phyloP scores from a whole-genome alignment of 2,888 invertebrate species.

The Pterostichus madidus region DNA sequence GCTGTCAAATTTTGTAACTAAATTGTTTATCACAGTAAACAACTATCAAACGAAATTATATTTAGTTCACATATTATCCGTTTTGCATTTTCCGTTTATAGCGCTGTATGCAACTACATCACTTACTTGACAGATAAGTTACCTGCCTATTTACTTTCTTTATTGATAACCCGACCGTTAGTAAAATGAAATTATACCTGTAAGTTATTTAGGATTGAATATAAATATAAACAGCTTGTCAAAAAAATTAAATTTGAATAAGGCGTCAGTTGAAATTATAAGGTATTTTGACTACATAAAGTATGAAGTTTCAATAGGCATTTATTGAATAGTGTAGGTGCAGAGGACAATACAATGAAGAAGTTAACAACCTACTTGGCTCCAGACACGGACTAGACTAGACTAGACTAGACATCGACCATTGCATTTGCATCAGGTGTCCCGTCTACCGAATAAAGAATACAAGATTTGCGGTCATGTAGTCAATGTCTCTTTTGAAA shows the following conservation, averaged over 20 bases:
- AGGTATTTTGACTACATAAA: slow-evolving; percentile 2
- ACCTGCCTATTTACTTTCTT: too few relatives aligned
- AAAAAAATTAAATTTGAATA: too few relatives aligned
- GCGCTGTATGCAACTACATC: background rate
- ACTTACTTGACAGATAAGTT: too few relatives aligned
- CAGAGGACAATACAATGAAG: slow-evolving; percentile 7
- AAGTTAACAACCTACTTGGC: slow-evolving; percentile 44
- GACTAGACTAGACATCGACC: background rate
- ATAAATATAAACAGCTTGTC: too few relatives aligned
- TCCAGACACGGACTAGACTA: slow-evolving; percentile 20
- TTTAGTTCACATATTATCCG: too few relatives aligned
- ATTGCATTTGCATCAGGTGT: slow-evolving; percentile 12
- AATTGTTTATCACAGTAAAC: too few relatives aligned
- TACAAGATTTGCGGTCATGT: slow-evolving; percentile 24
- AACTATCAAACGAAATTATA: too few relatives aligned
- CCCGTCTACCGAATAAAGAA: slow-evolving; percentile 11
- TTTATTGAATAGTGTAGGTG: background rate
- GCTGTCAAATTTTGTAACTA: too few relatives aligned
- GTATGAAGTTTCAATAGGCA: background rate
- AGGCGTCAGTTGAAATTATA: too few relatives aligned
- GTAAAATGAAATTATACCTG: too few relatives aligned
- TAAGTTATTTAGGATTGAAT: too few relatives aligned
- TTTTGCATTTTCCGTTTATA: background rate
- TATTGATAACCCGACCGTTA: too few relatives aligned
- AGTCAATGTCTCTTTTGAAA: background rate